Base-by-base conservation (phyloP, 2,113 vertebrate genomes). In the Thermophis baileyi region DNA sequence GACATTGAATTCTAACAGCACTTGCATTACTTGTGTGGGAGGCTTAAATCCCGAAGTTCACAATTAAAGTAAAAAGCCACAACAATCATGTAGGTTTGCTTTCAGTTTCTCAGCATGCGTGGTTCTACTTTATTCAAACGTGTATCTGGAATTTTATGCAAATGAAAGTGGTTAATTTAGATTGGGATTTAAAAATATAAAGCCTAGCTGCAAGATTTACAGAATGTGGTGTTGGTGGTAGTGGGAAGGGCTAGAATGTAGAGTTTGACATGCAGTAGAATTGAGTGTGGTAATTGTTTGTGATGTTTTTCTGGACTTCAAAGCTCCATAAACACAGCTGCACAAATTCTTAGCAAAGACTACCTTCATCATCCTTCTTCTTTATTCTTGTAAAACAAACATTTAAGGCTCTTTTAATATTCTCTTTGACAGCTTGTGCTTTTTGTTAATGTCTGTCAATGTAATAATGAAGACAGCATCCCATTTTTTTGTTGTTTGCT, bases 1-100 rank as follows among this genome's bases (percentile, higher is more conserved):
- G 91, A 94, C 92, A 50, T 4, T 74, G 63, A 93, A 91, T 96
- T 95, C 92, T 91, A 95, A 49, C 93, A 94, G 57, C 92, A 92
- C 30, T 93, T 90, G 53, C 0, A 0, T 55, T 85, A 93, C 92
- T 85, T 92, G 63, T 88, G 30, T 16, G 63, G n/a, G 4, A 2
- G 51, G 14, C 40, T 89, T 46, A 40, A 46, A 57, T 93, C 93
- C 88, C 89, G 7, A 60, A 54, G 60, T 69, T 95, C 47, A 27
- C 47, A 35, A 93, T 49, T 88, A 96, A 96, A 94, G 94, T 63
- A 93, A 0, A 81, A 16, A 90, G 81, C 27, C 50, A 88, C 57
- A 91, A 88, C 91, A 81, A 89, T 85, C 91, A 0, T 14, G 49
- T 88, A 54, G 87, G 12, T 90, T 94, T 90, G 95, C 94, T 94